Evolutionary conservation across 2,888 invertebrate genomes (phyloP).

Genomic region (Leucania comma): DNA sequence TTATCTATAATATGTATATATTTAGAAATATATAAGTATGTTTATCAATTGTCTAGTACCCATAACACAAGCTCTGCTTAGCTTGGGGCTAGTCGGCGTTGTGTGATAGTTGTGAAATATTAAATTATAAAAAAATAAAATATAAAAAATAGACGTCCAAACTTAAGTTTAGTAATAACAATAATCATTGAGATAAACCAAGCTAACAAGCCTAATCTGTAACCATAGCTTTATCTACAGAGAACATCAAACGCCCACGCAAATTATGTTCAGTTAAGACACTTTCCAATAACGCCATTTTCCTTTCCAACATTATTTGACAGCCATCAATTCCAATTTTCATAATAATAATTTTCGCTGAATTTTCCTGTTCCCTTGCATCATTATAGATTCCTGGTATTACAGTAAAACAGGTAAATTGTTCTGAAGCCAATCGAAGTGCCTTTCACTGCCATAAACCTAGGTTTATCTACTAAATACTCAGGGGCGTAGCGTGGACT

Average conservation of each 20-base stretch:
- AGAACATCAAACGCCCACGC: conserved; percentile 27
- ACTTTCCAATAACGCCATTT: conserved; percentile 49
- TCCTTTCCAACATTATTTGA: conserved; percentile 37
- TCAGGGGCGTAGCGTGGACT: too few relatives aligned
- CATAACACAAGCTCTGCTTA: too few relatives aligned
- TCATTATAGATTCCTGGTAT: conserved; percentile 31
- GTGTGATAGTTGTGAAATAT: too few relatives aligned
- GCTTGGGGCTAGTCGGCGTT: too few relatives aligned
- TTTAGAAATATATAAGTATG: too few relatives aligned
- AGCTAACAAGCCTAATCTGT: conserved; percentile 10
- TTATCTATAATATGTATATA: too few relatives aligned
- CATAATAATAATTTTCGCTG: conserved; percentile 46
- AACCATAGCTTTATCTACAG: conserved; percentile 11
- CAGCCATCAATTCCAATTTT: conserved; percentile 59
- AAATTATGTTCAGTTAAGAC: conserved; percentile 37
- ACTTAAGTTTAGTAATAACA: background rate
- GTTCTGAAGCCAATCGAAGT: conserved; percentile 2
- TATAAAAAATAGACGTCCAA: too few relatives aligned
- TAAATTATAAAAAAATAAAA: too few relatives aligned
- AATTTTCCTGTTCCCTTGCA: conserved; percentile 36
- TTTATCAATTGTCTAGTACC: too few relatives aligned
- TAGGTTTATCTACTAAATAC: conserved; percentile 3
- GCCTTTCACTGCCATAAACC: conserved; percentile 1
- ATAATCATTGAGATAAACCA: conserved; percentile 6
- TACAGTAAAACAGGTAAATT: conserved; percentile 31